These are phyloP conservation scores for Callocephalon fimbriatum DNA, from an alignment of 2,113 vertebrate genomes.

Conservation along the genomic window DNA sequence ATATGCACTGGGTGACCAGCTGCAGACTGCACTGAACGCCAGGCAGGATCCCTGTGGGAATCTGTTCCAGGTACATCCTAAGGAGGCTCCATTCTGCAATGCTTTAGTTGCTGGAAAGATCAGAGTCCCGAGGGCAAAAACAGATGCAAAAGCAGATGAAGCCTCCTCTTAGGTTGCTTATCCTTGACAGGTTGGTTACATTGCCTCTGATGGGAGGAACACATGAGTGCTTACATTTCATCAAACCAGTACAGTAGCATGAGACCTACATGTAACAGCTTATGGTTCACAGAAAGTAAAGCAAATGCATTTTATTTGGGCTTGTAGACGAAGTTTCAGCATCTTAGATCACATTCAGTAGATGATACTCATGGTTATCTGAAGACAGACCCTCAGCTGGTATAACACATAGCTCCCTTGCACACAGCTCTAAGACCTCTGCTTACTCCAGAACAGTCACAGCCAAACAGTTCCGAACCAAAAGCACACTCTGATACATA, in stretches of 20 bases:
- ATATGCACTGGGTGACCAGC: background rate
- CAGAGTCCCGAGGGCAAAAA: background rate
- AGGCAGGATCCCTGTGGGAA: background rate
- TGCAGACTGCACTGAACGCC: background rate
- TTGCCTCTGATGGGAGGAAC: background rate
- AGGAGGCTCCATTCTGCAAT: background rate
- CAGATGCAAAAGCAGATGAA: background rate
- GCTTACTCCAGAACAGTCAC: background rate
- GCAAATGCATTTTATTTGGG: background rate
- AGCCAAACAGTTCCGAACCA: background rate
- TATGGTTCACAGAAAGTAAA: background rate
- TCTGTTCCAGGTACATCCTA: background rate
- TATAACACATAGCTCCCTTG: background rate
- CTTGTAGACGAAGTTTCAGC: background rate
- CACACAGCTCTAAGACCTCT: background rate
- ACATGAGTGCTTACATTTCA: fast-evolving
- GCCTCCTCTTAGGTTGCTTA: background rate
- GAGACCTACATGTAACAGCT: background rate
- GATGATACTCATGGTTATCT: background rate
- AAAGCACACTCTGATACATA: background rate
- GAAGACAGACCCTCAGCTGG: background rate
- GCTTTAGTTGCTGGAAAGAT: background rate
- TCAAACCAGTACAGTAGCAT: fast-evolving
- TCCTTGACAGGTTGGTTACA: background rate
- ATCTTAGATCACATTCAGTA: background rate